Evolutionary conservation across 2,113 vertebrate species (phyloP).

Genomic region (Coturnix japonica): DNA sequence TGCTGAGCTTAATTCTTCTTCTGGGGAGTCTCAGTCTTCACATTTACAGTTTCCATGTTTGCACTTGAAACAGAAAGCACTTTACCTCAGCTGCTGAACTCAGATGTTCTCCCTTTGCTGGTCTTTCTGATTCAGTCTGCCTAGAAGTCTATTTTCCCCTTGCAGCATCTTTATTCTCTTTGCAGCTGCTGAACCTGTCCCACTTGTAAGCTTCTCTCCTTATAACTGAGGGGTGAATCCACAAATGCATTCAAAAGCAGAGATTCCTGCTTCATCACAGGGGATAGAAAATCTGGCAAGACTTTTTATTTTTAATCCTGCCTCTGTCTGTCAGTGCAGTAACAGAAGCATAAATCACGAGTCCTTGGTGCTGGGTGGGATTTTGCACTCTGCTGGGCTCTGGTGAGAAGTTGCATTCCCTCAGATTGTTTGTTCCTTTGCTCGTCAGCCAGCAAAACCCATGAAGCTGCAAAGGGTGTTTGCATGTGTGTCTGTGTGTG

Average conservation of each 20-base stretch:
- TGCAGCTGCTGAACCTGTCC: not conserved
- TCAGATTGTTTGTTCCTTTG: not conserved
- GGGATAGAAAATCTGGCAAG: conserved; percentile 50
- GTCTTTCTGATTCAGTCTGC: not conserved
- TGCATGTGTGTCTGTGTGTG: not conserved
- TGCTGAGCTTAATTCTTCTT: not conserved
- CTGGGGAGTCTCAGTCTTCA: not conserved
- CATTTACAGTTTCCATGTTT: not conserved
- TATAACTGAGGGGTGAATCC: not conserved
- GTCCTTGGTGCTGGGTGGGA: not conserved
- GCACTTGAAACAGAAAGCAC: not conserved
- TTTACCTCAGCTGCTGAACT: not conserved
- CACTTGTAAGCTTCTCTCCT: conserved; percentile 1
- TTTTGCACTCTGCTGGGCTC: not conserved
- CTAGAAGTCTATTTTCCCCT: not conserved
- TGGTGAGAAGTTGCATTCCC: conserved; percentile 33
- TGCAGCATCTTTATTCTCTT: not conserved
- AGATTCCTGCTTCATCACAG: conserved; percentile 6
- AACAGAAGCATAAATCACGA: conserved; percentile 42
- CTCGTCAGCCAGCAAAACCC: conserved; percentile 23
- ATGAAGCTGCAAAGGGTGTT: not conserved
- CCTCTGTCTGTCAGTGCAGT: conserved; percentile 35
- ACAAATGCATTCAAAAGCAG: conserved; percentile 17
- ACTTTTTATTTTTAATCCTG: not conserved
- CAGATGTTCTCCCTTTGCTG: not conserved